Base-by-base conservation (phyloP, 2,797 vertebrate species). In the Anguilla marmorata region DNA sequence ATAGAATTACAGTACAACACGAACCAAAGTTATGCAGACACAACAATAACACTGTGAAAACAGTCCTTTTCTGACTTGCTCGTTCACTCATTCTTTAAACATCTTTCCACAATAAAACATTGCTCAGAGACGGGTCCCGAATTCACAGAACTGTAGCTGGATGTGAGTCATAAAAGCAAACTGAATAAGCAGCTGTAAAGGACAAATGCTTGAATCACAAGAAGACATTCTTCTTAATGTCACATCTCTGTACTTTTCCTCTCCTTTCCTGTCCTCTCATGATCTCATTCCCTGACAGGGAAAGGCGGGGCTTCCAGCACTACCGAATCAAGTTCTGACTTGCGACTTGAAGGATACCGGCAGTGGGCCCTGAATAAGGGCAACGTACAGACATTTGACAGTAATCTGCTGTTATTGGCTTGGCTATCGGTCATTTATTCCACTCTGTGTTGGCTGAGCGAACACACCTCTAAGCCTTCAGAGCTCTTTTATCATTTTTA, bases 391-490 rank as follows among this genome's bases (percentile, higher is more conserved):
- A 83, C 48, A 24, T 50, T 45, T 45, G 45, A 79, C 58, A 85
- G 54, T 41, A 82, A 82, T 50, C 79, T 82, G 41, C 41, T 21
- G 63, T 30, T 69, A 69, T 69, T 74, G 41, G 48, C 41, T 27
- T 74, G 85, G 85, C 69, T 86, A 52, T 76, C 48, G 16, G 48
- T 86, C 37, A 86, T 74, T 24, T n/a, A 72, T 69, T 54, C 48
- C 50, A 7, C 69, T 12, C 19, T 54, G 48, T 19, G 63, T 74
- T 33, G 27, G 85, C 11, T 74, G 24, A 72, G n/a, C 72, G 48
- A 21, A 33, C 3, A 16, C 74, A 86, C 45, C 66, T 50, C 30
- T 50, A 37, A 21, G 5, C 33, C 48, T 74, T 74, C 41, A 48
- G 66, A 30, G 24, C 66, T 16, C n/a, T 74, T 69, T 72, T 50